Evolutionary conservation across 2,797 vertebrate genomes (phyloP), one percentile per base, ranked within the genome.

Genomic region (Otus scops): DNA sequence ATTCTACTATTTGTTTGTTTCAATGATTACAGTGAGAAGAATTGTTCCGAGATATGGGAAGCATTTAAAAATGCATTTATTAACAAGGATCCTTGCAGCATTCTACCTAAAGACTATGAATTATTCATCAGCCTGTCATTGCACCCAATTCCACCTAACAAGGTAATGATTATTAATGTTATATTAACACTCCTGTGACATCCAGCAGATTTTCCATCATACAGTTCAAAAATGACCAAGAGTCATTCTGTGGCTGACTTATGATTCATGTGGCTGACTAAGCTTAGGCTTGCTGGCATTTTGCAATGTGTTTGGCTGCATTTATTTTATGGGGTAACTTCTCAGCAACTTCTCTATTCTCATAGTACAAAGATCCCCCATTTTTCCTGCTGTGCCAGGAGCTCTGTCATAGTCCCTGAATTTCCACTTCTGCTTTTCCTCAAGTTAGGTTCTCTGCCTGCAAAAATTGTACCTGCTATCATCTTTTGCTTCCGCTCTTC

Each of bases 31-130:
- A 98, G 98, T 81, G 91, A 97, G 91, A 98, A 97, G 94, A 98
- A 98, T 86, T 98, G 98, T 95, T 98, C 97, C 11, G 95, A 82
- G 34, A 97, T 98, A 85, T 98, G 98, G 98, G 97, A 97, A 69
- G 98, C 98, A 1, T 98, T 98, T 90, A 96, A 89, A 88, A 85
- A 50, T 63, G 98, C 97, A 26, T 97, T 97, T 88, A 85, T 98
- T 95, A 93, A 92, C 67, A 98, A 98, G 85, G 95, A 98, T 63
- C 98, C 98, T 53, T 98, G 98, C 83, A 97, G n/a, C 5, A 95
- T 98, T 79, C 38, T 94, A 9, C 98, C 98, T 90, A 22, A 96
- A 2, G 97, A 98, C 95, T 98, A 98, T 16, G 97, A 98, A 71
- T 96, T 89, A 64, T 98, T 98, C 77, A 97, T 98, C 64, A 97